These are phyloP conservation scores for Nomada fabriciana DNA, from an alignment of 2,888 invertebrate genomes.

Conservation along the genomic window DNA sequence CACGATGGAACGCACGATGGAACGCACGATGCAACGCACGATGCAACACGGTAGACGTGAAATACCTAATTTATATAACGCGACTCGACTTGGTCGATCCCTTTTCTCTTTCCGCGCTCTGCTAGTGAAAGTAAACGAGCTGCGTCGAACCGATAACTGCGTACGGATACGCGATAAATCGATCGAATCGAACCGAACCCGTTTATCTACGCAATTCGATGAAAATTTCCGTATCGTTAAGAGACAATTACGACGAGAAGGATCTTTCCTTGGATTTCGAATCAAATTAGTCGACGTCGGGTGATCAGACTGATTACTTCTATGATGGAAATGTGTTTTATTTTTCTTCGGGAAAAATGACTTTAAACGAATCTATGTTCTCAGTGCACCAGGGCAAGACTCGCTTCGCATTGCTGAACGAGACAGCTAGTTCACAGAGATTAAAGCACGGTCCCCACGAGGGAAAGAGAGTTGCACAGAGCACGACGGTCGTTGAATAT, in stretches of 20 bases:
- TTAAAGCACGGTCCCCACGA: conserved; percentile 19
- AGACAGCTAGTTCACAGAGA: conserved; percentile 13
- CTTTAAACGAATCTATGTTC: conserved; percentile 25
- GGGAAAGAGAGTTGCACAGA: conserved; percentile 5
- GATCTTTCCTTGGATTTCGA: conserved; percentile 9
- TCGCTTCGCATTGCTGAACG: conserved; percentile 43
- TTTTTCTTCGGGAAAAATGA: conserved; percentile 17
- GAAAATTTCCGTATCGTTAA: not conserved
- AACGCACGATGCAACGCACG: not conserved
- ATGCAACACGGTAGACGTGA: conserved; percentile 45
- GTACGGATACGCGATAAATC: conserved; percentile 60
- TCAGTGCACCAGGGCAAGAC: conserved; percentile 1
- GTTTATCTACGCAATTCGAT: conserved; percentile 41
- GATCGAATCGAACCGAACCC: conserved; percentile 51
- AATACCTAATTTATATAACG: conserved; percentile 80
- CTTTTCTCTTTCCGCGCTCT: conserved; percentile 71
- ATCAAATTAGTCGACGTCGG: conserved; percentile 34
- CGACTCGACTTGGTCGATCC: conserved; percentile 63
- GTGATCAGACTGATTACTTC: too few relatives aligned
- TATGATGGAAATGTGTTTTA: too few relatives aligned
- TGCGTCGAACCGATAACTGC: conserved; percentile 54
- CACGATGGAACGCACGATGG: conserved; percentile 25
- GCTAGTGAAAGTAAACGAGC: conserved; percentile 74
- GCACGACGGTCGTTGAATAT: conserved; percentile 46
- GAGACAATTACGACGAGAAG: not conserved